Evolutionary conservation across 2,888 invertebrate genomes (phyloP), one percentile per base, ranked within the genome.

Genomic region (Augochlorella aurata): DNA sequence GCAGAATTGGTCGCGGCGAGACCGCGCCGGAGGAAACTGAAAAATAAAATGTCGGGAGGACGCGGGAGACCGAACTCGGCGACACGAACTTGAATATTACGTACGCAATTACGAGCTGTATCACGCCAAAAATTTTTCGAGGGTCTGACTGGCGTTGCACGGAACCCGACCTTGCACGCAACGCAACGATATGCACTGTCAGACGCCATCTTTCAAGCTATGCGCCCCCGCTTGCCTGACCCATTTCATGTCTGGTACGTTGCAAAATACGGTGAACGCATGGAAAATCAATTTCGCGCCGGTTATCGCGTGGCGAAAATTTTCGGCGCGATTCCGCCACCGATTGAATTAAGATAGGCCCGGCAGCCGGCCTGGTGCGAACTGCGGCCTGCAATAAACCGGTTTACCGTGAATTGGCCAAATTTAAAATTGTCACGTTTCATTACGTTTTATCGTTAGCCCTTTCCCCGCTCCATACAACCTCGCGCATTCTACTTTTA

Each of bases 211-310:
- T 82, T 84, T 79, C 84, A 85, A 83, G 75, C 75, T 81, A 73
- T 73, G 82, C 21, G 8, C 29, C 29, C 14, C 87, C 81, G 58
- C 78, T 89, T 89, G 89, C 88, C 90, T 92, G 92, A 92, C 92
- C 92, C 90, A 92, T 92, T 92, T 92, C 84, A 86, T 84, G 86
- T 88, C 88, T 88, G 87, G 83, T 85, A 84, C 82, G 86, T 82
- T 77, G 58, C 72, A 61, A 86, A 76, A 84, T 79, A 79, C 72
- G 71, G 58, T 50, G 82, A 68, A 67, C 77, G 74, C 76, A 77
- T 77, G 45, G 76, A 69, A 85, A 85, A 78, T 79, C 81, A 84
- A 84, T 84, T 83, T 76, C 16, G 74, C 74, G 74, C 61, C 63
- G 50, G n/a, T 29, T 50, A 38, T 77, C 70, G 82, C 50, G 54